Base-by-base conservation (phyloP, 1,140 invertebrate species). In the Nomia melanderi region DNA sequence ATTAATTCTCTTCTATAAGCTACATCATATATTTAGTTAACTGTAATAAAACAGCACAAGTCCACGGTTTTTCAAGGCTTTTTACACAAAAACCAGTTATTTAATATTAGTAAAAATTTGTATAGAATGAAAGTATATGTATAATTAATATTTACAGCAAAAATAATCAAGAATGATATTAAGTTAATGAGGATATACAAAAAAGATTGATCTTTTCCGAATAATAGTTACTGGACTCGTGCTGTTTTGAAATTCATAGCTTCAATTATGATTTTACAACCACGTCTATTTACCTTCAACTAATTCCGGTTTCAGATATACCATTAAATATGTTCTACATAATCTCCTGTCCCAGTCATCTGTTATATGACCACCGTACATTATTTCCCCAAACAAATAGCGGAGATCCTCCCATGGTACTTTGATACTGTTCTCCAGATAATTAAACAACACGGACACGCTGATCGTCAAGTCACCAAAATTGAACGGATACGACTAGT, bases 331-430 rank as follows among this genome's bases (percentile, higher is more conserved):
- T 9, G 96, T 97, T 56, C 94, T 93, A 88, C 98, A 98, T 1
- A 98, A 92, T 23, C 96, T 92, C 71, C 98, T 92, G 91, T 99
- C 98, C 97, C 98, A 98, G 89, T 99, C 97, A 89, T 99, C 98
- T 0, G 98, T 99, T 84, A 98, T 98, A 88, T 98, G 98, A 1
- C 98, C 98, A 14, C 98, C 98, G 87, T 99, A 99, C 98, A 98
- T 98, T 76, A 98, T 98, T 92, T 99, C 98, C 0, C 98, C 98
- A 90, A 98, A 98, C 3, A 98, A 93, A 90, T 98, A 98, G 7
- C 97, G 93, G 66, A 99, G 92, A 93, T 98, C 97, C 89, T 98
- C 97, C 97, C 97, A 98, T 0, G 97, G 97, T 17, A 98, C 95
- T 67, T 95, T 95, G 23, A 94, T 95, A 90, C 97, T 98, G 59